These are phyloP conservation scores for Drosophila novamexicana DNA, from an alignment of 1,140 invertebrate genomes.

Conservation along the genomic window DNA sequence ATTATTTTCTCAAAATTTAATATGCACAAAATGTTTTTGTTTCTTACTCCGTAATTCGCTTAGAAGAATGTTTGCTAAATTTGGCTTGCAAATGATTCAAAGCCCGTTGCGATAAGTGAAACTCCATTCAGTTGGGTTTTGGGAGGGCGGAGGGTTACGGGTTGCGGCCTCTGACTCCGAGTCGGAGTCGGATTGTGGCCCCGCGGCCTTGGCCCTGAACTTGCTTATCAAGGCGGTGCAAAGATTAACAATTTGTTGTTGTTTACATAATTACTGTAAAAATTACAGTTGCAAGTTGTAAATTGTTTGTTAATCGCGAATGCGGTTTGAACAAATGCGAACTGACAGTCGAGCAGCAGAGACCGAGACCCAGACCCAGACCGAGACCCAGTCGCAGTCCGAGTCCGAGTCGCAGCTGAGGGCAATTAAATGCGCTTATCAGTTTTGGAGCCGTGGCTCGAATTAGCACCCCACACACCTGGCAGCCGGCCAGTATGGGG, in stretches of 20 bases:
- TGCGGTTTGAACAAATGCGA: constrained; percentile 50
- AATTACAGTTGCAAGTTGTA: constrained; percentile 71
- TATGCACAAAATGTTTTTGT: constrained; percentile 58
- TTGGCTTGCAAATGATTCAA: constrained; percentile 74
- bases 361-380: neutral
- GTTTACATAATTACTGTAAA: constrained; percentile 73
- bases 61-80: constrained; percentile 67
- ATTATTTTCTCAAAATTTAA: constrained; percentile 27
- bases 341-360: constrained; percentile 45
- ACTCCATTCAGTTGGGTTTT: constrained; percentile 30
- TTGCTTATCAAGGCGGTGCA: constrained; percentile 73
- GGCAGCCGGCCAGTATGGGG: constrained; percentile 15
- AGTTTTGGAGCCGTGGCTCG: constrained; percentile 65
- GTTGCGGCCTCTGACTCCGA: constrained; percentile 22
- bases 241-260: constrained; percentile 43
- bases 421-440: constrained; percentile 79
- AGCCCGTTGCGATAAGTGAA: constrained; percentile 40
- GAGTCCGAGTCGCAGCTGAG: constrained; percentile 48
- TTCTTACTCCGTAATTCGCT: constrained; percentile 4
- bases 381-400: constrained; percentile 20
- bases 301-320: constrained; percentile 49
- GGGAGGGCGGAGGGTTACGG: neutral
- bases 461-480: constrained; percentile 63
- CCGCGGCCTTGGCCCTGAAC: constrained; percentile 59
- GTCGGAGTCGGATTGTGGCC: neutral